Base-by-base conservation (phyloP, 2,113 vertebrate species). In the Notothenia rossii region DNA sequence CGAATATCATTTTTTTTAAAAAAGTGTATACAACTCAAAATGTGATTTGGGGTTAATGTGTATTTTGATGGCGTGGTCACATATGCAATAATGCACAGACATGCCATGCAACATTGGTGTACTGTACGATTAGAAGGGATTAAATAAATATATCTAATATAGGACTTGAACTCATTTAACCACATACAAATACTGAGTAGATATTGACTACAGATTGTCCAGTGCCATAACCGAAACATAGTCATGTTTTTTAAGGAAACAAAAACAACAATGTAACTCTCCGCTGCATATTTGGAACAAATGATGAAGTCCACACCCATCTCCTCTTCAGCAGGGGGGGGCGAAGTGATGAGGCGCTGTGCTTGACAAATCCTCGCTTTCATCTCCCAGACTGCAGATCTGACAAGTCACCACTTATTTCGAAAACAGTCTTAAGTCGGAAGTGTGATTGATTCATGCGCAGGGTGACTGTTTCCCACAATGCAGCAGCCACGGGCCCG, bases 381-480 rank as follows among this genome's bases (percentile, higher is more conserved):
- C 46, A 49, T 70, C 70, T 59, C 46, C 22, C 22, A 40, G 65
- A 55, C 66, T 65, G n/a, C n/a, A 83, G 33, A 76, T 79, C 49
- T 72, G 45, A 80, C 58, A 36, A 83, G 58, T 72, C 69, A 22
- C 76, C 61, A 55, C 64, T 71, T 58, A 71, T 81, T 77, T 84
- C 63, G 33, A 73, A 73, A 68, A 45, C 46, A 10, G 22, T 43
- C 45, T 68, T 18, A 48, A 56, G 36, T 58, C 3, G 2, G 20
- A 63, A n/a, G 29, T 69, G 54, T 53, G 77, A 77, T 77, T 87
- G 77, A 78, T 77, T 67, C 33, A 81, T 75, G 50, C 75, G 40
- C 11, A 7, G 11, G 62, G 4, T 53, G 72, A 66, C 25, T 68
- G 56, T 70, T 62, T 69, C 54, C 25, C 75, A 36, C 63, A 50